These are phyloP conservation scores for Erannis defoliaria DNA, from an alignment of 2,888 invertebrate species.

Conservation along the genomic window DNA sequence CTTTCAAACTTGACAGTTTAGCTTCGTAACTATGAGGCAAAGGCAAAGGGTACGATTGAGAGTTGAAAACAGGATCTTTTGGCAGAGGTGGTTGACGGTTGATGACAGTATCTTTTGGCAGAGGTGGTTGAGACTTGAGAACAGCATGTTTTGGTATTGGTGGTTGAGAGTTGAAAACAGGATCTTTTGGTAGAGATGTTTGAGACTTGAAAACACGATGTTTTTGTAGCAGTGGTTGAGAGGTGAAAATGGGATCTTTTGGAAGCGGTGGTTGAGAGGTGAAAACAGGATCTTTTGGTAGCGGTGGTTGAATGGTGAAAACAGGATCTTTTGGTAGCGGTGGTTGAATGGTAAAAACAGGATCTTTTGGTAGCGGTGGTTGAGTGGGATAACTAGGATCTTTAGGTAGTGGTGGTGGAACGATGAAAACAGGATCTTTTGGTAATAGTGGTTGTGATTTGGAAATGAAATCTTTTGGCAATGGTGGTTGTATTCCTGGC, in stretches of 20 bases:
- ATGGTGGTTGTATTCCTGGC: conserved; percentile 5
- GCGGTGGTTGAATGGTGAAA: background rate
- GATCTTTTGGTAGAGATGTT: conserved; percentile 17
- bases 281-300: conserved; percentile 6
- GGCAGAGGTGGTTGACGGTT: conserved; percentile 1
- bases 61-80: conserved; percentile 11
- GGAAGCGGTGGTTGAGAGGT: background rate
- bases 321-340: conserved; percentile 6
- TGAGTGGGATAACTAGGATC: background rate
- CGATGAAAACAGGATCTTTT: conserved; percentile 5
- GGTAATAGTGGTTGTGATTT: background rate
- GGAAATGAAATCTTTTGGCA: conserved; percentile 6
- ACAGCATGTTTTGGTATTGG: conserved; percentile 16
- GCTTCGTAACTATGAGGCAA: background rate
- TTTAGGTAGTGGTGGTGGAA: conserved; percentile 20
- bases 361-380: conserved; percentile 15
- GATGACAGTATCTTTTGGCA: conserved; percentile 7
- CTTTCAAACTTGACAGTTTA: background rate
- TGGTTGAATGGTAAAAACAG: background rate
- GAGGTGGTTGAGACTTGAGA: background rate
- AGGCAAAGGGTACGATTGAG: background rate
- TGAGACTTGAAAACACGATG: background rate
- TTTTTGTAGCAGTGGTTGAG: conserved; percentile 8
- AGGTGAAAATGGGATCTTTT: conserved; percentile 3
- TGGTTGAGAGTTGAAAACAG: background rate